Conservation (phyloP, 2,113 vertebrate species). For the Mesitornis unicolor region DNA sequence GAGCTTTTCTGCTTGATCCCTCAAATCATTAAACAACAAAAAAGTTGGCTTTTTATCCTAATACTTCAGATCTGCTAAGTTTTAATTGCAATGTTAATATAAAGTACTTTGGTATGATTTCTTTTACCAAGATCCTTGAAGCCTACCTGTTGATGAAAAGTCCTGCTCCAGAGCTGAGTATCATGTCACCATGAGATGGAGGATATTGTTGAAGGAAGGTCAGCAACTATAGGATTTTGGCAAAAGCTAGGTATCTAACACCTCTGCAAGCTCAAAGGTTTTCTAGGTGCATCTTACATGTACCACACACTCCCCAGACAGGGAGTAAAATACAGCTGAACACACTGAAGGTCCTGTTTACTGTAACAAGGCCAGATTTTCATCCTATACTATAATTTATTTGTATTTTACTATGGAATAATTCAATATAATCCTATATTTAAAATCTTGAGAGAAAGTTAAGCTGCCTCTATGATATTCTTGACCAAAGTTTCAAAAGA, state of each 20-base stretch:
- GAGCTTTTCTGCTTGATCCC: not conserved
- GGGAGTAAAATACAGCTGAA: not conserved
- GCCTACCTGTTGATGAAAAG: not conserved
- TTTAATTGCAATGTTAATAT: not conserved
- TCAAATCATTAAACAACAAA: not conserved
- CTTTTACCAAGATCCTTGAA: not conserved
- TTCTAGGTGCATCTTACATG: not conserved
- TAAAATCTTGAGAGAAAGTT: not conserved
- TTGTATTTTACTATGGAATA: not conserved
- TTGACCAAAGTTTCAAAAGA: not conserved
- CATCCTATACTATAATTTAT: not conserved
- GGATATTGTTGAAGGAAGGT: not conserved
- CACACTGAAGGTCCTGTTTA: not conserved
- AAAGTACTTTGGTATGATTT: not conserved
- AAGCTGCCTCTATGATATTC: not conserved
- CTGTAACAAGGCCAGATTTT: not conserved
- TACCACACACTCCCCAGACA: too few species aligned
- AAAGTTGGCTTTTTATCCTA: not conserved
- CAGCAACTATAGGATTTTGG: not conserved
- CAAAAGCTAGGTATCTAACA: not conserved
- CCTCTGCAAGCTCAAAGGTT: not conserved
- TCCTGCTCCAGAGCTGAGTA: not conserved
- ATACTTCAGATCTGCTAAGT: not conserved
- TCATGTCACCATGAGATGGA: not conserved
- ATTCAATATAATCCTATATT: not conserved